Base-by-base conservation (phyloP, 2,113 vertebrate species). In the Piprites chloris region DNA sequence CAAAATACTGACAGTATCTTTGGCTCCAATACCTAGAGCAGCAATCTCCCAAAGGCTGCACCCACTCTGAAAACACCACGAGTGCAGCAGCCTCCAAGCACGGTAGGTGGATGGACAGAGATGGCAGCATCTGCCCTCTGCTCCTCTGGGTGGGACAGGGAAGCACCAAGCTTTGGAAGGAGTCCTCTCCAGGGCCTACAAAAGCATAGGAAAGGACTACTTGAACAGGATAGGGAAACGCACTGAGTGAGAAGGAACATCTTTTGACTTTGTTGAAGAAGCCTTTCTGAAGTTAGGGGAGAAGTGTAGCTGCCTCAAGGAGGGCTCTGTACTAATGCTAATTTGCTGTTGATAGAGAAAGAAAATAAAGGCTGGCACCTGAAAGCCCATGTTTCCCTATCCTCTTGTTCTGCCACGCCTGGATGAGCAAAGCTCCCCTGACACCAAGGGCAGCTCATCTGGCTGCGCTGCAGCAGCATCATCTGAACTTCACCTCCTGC, bases 61-160 rank as follows among this genome's bases (percentile, higher is more conserved):
- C 7, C 41, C 46, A 42, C 35, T 15, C 2, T 27, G 32, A 37
- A 66, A 50, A 53, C 16, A 18, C 3, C 5, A 14, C 0, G 0
- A 72, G 33, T 1, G 15, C 37, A 49, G 12, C 68, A 75, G 80
- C 13, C 42, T 23, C 47, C 6, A 6, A 21, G 50, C 50, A 6
- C 1, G 0, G 32, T 0, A 1, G 24, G 28, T 1, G 18, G 24
- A 50, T 8, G 26, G 35, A 22, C 58, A 87, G 50, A 44, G 47
- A 35, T 0, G 14, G 37, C 37, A 85, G 21, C 56, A 49, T 0
- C 83, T 37, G 47, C 42, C 37, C 61, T 50, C 55, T 8, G 24
- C 71, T 33, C 20, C 58, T 52, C 27, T 15, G 9, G 28, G 2
- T 14, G 52, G 44, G 27, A 68, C 33, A 55, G 17, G 3, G 7